Percentiles rank a stretch among this genome's conserved stretches.
Conservation (phyloP, 2,797 vertebrate genomes). For the Anas capensis region DNA sequence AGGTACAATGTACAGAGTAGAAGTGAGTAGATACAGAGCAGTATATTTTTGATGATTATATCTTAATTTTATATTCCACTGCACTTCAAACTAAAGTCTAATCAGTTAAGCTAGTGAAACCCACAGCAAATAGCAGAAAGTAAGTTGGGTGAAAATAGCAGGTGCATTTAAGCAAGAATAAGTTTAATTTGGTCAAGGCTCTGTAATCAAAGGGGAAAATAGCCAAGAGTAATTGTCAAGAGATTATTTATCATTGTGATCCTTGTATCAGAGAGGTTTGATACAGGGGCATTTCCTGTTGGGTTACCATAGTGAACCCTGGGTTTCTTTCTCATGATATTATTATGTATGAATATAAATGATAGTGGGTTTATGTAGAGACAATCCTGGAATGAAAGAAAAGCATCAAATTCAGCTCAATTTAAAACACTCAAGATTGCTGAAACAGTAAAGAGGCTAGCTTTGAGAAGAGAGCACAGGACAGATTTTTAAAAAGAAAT, state of each 20-base stretch:
- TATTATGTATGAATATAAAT: not conserved
- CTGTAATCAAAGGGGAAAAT: not conserved
- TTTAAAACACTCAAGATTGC: not conserved
- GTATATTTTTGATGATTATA: not conserved
- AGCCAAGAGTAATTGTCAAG: not conserved
- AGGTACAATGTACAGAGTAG: not conserved
- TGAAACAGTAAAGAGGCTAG: not conserved
- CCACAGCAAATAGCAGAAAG: not conserved
- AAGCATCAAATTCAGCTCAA: not conserved
- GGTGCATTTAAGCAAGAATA: not conserved
- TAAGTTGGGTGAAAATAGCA: not conserved
- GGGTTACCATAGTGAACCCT: not conserved
- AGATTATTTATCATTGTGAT: not conserved
- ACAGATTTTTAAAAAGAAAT: not conserved
- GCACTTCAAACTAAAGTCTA: not conserved
- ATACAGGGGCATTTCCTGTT: not conserved
- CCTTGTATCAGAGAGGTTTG: not conserved
- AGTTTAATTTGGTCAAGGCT: not conserved
- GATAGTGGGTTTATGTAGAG: not conserved
- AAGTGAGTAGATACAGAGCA: not conserved
- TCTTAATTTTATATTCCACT: not conserved
- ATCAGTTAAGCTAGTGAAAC: not conserved
- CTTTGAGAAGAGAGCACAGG: not conserved
- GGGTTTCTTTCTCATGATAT: not conserved
- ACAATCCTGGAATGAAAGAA: not conserved